These are phyloP conservation scores for Camelus bactrianus DNA, from an alignment of 2,113 vertebrate species.

Conservation along the genomic window DNA sequence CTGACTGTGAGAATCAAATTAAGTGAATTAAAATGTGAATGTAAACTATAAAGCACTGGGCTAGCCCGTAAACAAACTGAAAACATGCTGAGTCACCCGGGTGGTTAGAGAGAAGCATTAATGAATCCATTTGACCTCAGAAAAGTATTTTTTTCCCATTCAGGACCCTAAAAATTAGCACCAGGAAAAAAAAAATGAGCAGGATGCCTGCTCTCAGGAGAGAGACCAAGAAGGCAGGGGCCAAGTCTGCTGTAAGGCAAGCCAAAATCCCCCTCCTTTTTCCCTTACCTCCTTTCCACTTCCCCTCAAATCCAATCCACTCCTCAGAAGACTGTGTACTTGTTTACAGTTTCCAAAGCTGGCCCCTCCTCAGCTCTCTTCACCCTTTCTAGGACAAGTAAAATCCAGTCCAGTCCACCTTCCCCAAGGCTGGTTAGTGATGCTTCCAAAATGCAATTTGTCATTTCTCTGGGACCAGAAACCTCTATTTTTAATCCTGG, in stretches of 20 bases:
- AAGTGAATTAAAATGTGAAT: neutral
- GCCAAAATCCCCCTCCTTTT: too few species aligned
- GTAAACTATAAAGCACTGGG: neutral
- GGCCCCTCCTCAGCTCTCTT: neutral
- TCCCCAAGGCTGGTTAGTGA: neutral
- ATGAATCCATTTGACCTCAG: neutral
- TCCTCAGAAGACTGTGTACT: neutral
- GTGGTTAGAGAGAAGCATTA: neutral
- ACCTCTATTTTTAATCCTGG: conserved; percentile 1
- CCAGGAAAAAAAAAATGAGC: neutral
- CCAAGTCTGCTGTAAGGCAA: neutral
- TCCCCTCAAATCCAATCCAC: neutral
- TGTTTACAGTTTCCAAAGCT: neutral
- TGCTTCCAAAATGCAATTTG: neutral
- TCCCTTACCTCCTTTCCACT: neutral
- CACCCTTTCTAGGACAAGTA: neutral
- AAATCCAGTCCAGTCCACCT: neutral
- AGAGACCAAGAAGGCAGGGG: neutral
- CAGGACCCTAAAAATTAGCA: neutral
- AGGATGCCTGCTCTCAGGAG: neutral
- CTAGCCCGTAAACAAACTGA: neutral
- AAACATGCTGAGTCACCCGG: neutral
- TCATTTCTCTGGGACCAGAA: neutral
- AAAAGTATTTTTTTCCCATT: neutral
- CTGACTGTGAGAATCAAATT: neutral